A percentile compares a stretch with the other conserved stretches of the same genome.
Evolutionary conservation across 1,140 invertebrate species (phyloP).

Genomic region (Drosophila gunungcola): DNA sequence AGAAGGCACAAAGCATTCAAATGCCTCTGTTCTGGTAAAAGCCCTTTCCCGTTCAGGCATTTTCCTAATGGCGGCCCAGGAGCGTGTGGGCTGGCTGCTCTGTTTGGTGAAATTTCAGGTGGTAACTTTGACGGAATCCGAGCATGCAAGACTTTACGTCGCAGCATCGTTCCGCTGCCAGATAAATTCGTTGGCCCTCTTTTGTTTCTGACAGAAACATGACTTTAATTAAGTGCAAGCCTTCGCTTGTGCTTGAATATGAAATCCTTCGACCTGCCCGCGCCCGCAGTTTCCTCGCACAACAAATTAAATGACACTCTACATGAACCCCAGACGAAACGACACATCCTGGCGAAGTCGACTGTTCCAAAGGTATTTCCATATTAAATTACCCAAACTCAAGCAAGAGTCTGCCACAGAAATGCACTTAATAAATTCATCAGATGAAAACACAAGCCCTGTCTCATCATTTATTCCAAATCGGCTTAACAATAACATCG

Average conservation of each 20-base stretch:
- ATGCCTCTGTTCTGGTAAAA: constrained; percentile 6
- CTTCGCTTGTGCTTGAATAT: constrained; percentile 46
- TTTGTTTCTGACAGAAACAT: constrained; percentile 10
- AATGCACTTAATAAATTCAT: constrained; percentile 10
- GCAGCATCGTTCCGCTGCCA: background rate
- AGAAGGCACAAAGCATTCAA: constrained; percentile 41
- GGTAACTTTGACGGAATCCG: constrained; percentile 41
- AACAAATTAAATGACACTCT: constrained; percentile 47
- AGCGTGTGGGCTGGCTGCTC: background rate
- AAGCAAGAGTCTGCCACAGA: constrained; percentile 1
- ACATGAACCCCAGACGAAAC: constrained; percentile 10
- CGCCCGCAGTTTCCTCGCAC: constrained; percentile 1
- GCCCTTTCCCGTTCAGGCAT: constrained; percentile 1
- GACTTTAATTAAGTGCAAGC: constrained; percentile 74
- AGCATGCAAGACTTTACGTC: background rate
- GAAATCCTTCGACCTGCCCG: constrained; percentile 47
- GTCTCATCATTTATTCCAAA: constrained; percentile 19
- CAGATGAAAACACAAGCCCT: constrained; percentile 4
- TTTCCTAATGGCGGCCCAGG: constrained; percentile 5
- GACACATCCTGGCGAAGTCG: constrained; percentile 13
- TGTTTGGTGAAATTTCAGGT: constrained; percentile 57
- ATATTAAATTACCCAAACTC: constrained; percentile 38
- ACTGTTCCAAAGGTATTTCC: constrained; percentile 33
- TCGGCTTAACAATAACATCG: constrained; percentile 8
- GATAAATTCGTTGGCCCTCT: constrained; percentile 11